Conservation (phyloP, 2,113 vertebrate species). For the Cisticola juncidis region DNA sequence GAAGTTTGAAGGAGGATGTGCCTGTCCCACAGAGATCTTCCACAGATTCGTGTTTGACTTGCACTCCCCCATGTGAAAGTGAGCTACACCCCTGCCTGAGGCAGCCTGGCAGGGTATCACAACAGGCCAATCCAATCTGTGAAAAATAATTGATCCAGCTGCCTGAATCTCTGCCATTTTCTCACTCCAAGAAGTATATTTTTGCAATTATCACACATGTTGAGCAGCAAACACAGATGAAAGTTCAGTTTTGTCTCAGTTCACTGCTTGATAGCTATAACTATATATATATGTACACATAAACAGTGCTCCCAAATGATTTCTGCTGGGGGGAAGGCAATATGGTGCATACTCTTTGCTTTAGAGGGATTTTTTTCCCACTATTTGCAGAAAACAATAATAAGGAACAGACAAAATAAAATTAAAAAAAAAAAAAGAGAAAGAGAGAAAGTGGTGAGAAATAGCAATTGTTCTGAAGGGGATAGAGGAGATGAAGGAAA, state of each 20-base stretch:
- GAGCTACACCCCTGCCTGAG: neutral
- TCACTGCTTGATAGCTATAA: neutral
- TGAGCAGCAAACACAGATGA: conserved; percentile 13
- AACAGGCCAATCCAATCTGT: neutral
- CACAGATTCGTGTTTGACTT: neutral
- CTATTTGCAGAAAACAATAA: neutral
- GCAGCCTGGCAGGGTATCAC: neutral
- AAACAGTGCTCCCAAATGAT: neutral
- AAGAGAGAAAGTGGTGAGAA: neutral
- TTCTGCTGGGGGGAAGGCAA: neutral
- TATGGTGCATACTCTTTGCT: neutral
- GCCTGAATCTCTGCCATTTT: neutral
- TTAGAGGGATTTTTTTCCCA: neutral
- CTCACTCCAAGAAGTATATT: neutral
- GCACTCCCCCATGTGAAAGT: neutral
- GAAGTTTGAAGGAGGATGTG: neutral
- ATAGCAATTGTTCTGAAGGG: neutral
- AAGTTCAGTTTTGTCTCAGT: neutral
- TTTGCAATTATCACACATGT: conserved; percentile 1
- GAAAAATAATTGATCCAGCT: neutral
- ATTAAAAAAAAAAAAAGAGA: neutral
- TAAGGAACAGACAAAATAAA: neutral
- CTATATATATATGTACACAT: neutral
- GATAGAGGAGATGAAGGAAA: neutral
- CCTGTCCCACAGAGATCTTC: neutral